Conservation (phyloP, 2,888 invertebrate species). For the Agelastica alni region DNA sequence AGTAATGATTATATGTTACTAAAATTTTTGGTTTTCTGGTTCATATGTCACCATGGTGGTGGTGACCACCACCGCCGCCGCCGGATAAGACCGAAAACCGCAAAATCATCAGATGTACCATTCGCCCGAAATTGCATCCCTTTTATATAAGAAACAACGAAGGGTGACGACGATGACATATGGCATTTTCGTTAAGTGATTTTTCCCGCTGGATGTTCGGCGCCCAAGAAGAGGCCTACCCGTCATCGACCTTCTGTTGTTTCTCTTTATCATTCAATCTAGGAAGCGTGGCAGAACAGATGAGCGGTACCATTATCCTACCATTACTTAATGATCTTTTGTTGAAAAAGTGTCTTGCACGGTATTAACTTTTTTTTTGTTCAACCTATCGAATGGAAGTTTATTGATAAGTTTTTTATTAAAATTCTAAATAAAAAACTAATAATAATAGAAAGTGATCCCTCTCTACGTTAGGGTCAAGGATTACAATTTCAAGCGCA, state of each 20-base stretch:
- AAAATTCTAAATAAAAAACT: neutral
- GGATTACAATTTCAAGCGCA: too few species aligned
- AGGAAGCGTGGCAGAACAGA: conserved; percentile 37
- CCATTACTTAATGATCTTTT: conserved; percentile 21
- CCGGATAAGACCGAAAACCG: conserved; percentile 17
- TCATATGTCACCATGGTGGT: too few species aligned
- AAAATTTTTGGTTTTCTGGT: too few species aligned
- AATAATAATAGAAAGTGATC: conserved; percentile 2
- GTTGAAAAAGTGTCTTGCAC: conserved; percentile 6
- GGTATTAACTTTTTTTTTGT: conserved; percentile 2
- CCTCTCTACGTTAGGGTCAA: too few species aligned
- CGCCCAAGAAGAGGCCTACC: conserved; percentile 31
- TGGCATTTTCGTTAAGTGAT: conserved; percentile 35
- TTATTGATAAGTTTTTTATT: conserved; percentile 3
- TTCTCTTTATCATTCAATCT: conserved; percentile 38
- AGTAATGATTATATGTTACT: too few species aligned
- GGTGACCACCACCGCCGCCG: too few species aligned
- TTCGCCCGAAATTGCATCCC: conserved; percentile 19
- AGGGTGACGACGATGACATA: conserved; percentile 36
- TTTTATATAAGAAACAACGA: conserved; percentile 22
- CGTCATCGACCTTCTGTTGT: conserved; percentile 35
- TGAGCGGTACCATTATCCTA: conserved; percentile 26
- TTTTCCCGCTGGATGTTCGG: conserved; percentile 26
- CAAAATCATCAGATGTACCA: conserved; percentile 12
- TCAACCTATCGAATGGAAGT: neutral